These are phyloP conservation scores for Ashinkailepas kermadecensis DNA, from an alignment of 2,888 invertebrate genomes.

Conservation along the genomic window DNA sequence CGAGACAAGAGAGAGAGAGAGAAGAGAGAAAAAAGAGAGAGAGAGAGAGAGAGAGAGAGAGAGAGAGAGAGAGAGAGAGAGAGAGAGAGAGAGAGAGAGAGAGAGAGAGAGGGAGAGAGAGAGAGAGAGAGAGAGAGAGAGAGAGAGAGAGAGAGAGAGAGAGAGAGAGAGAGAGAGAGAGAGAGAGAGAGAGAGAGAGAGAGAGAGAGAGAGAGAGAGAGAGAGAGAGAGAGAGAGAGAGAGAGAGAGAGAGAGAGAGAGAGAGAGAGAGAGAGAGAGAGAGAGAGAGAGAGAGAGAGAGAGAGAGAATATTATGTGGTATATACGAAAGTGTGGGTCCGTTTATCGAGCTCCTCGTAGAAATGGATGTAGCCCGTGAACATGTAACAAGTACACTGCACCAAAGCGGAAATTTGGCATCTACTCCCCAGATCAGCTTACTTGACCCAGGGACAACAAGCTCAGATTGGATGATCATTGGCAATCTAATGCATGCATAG, in stretches of 20 bases:
- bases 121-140: background rate
- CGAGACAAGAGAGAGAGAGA: background rate
- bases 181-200: background rate
- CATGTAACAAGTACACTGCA: too few species aligned
- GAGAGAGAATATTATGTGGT: too few species aligned
- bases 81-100: background rate
- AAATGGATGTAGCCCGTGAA: too few species aligned
- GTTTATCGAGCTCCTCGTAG: too few species aligned
- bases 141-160: background rate
- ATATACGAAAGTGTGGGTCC: too few species aligned
- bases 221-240: background rate
- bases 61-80: background rate
- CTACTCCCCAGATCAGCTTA: too few species aligned
- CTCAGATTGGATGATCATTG: too few species aligned
- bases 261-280: background rate
- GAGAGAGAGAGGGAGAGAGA: background rate
- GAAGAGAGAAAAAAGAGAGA: background rate
- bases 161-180: background rate
- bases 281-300: background rate
- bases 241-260: background rate
- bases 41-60: background rate
- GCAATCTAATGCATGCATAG: too few species aligned
- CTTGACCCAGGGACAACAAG: too few species aligned
- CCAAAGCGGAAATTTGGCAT: too few species aligned
- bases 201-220: background rate